Conservation (phyloP, 2,888 invertebrate species). For the Scrobipalpa costella region DNA sequence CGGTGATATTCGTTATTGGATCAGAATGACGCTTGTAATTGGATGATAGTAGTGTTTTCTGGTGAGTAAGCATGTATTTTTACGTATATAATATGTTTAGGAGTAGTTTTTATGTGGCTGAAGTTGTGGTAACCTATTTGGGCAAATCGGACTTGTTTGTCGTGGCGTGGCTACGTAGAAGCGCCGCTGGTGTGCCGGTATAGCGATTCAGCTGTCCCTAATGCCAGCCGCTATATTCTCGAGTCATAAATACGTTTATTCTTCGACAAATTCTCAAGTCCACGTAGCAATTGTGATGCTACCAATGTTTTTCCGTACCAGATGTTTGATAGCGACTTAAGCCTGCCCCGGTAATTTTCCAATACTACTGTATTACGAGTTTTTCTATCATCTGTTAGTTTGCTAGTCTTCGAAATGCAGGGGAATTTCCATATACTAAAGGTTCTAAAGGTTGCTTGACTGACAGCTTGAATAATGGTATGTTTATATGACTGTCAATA, state of each 20-base stretch:
- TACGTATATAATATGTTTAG: slow-evolving; percentile 27
- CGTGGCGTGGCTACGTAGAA: slow-evolving; percentile 55
- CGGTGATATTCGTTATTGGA: slow-evolving; percentile 73
- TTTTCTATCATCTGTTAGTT: neutral
- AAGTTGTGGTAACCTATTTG: slow-evolving; percentile 69
- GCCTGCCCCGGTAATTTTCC: slow-evolving; percentile 32
- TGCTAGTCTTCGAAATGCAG: neutral
- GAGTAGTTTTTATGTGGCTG: slow-evolving; percentile 38
- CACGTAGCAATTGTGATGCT: neutral
- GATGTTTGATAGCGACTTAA: slow-evolving; percentile 46
- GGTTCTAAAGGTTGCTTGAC: neutral
- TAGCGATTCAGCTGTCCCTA: slow-evolving; percentile 32
- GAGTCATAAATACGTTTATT: neutral
- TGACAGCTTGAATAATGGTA: slow-evolving; percentile 13
- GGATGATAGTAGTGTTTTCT: slow-evolving; percentile 74
- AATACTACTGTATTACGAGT: slow-evolving; percentile 13
- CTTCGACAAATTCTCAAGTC: neutral
- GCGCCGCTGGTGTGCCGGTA: slow-evolving; percentile 51
- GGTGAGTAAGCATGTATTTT: slow-evolving; percentile 58
- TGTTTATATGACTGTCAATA: slow-evolving; percentile 9
- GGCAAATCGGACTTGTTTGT: slow-evolving; percentile 54
- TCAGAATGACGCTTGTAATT: slow-evolving; percentile 72
- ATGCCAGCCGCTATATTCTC: slow-evolving; percentile 44
- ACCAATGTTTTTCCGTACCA: slow-evolving; percentile 43
- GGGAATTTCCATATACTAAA: neutral